Evolutionary conservation across 64 coral and sea anemone species (phyloP).

Genomic region (Montipora sp.): DNA sequence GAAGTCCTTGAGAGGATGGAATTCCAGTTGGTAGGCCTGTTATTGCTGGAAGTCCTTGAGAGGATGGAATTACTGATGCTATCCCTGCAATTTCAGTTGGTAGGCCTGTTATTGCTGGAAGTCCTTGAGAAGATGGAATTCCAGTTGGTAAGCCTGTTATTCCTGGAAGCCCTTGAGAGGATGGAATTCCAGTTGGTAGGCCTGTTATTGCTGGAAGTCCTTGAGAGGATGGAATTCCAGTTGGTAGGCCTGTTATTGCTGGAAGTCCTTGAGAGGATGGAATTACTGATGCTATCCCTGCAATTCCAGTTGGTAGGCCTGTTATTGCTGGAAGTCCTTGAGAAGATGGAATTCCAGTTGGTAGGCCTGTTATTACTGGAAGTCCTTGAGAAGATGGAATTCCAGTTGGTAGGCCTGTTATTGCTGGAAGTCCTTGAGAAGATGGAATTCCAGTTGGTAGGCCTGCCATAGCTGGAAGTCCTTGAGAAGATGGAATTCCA

Average conservation of each 20-base stretch:
- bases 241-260: neutral
- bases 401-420: neutral
- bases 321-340: neutral
- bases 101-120: neutral
- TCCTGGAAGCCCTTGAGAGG: neutral
- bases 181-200: neutral
- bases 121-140: neutral
- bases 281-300: too few species aligned
- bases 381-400: neutral
- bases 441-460: neutral
- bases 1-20: neutral
- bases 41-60: neutral
- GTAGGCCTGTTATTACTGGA: neutral
- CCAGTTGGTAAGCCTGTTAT: neutral
- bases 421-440: neutral
- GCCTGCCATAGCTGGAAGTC: neutral
- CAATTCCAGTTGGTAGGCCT: neutral
- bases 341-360: neutral
- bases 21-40: neutral
- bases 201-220: neutral
- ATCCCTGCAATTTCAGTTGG: too few species aligned
- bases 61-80: too few species aligned
- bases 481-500: neutral
- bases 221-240: too few species aligned
- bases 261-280: too few species aligned